These are phyloP conservation scores for Trochalopteron elliotii DNA, from an alignment of 2,113 vertebrate genomes.

Conservation along the genomic window DNA sequence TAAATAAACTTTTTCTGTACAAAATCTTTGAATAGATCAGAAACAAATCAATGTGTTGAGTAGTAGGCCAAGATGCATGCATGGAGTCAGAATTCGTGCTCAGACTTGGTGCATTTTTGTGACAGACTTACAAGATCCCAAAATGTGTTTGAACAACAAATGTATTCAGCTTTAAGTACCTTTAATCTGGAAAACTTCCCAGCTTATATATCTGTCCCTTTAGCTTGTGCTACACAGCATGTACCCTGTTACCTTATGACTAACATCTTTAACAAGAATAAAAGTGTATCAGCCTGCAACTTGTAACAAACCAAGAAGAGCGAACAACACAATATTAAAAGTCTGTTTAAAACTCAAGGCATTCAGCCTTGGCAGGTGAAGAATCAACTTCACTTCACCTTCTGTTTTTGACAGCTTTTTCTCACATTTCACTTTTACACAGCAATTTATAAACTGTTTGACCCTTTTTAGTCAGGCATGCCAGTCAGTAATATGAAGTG, in stretches of 20 bases:
- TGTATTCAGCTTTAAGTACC: conserved; percentile 1
- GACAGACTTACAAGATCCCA: background rate
- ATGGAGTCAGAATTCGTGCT: background rate
- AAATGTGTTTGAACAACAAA: background rate
- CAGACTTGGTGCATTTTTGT: background rate
- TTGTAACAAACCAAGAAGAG: background rate
- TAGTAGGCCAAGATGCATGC: background rate
- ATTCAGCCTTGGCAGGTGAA: background rate
- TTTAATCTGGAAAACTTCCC: conserved; percentile 15
- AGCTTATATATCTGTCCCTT: background rate
- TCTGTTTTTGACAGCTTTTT: conserved; percentile 35
- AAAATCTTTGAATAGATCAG: background rate
- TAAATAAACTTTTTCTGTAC: background rate
- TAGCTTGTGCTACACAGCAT: background rate
- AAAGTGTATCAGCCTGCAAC: background rate
- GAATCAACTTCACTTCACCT: background rate
- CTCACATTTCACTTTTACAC: background rate
- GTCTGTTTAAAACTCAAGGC: background rate
- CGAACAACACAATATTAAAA: background rate
- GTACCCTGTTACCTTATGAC: background rate
- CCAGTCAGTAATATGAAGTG: background rate
- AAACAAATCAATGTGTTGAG: background rate
- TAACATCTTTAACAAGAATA: background rate
- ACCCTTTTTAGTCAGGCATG: background rate
- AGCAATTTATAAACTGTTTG: background rate